Base-by-base conservation (phyloP, 2,113 vertebrate genomes). In the Malurus cyaneus region DNA sequence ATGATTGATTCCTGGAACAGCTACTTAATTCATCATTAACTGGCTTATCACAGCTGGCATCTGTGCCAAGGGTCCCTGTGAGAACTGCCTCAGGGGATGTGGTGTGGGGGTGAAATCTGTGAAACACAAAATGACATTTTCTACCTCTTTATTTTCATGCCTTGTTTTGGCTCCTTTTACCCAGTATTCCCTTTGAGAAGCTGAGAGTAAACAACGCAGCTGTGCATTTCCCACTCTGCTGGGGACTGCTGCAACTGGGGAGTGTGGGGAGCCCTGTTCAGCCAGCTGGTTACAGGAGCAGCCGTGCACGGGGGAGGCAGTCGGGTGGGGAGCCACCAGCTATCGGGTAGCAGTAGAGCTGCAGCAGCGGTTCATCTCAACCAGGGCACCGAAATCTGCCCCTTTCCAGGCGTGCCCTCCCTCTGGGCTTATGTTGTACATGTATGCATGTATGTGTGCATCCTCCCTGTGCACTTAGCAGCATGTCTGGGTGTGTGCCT, bases 11-110 rank as follows among this genome's bases (percentile, higher is more conserved):
- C 77, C 60, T 85, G 88, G 91, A 92, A 91, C 93, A 93, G 80
- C 86, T 92, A 79, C 78, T 95, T 97, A 95, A 94, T 95, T 96
- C 66, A 42, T 93, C 84, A 89, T 97, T 96, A 95, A 65, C 69
- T 52, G 80, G 72, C 64, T 94, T 96, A 96, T 92, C 91, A 60
- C 13, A 93, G 50, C 59, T 0, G 2, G 69, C 88, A 74, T 93
- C 95, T 86, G 90, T 61, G 89, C 86, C 8, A 8, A 84, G 67
- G 59, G 76, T 95, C 92, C 60, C 72, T 89, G 76, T 57, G 74
- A 93, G 82, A 59, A 18, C 42, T 60, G 29, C 28, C 50, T 28
- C 32, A 9, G 39, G 34, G 52, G 18, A 60, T 41, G 32, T 53
- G 60, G 16, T 83, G 25, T 52, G 81, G 84, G 70, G 69, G 61